These are phyloP conservation scores for Trematomus loennbergii DNA, from an alignment of 2,113 vertebrate species.

Conservation along the genomic window DNA sequence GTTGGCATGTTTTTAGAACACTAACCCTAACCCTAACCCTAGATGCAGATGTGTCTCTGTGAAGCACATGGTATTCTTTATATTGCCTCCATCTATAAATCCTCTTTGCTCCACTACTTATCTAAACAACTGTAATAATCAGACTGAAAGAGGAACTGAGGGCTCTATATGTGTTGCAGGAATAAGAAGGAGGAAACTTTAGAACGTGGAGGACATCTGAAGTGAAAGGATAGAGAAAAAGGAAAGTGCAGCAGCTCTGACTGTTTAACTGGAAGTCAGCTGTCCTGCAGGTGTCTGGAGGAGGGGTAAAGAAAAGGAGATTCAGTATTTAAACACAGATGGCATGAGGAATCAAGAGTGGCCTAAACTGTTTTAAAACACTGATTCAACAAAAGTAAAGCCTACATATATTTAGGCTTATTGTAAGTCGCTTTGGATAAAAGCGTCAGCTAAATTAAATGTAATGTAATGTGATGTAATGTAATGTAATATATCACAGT, in stretches of 20 bases:
- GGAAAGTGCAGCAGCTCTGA: not conserved
- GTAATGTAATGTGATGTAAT: too few species aligned
- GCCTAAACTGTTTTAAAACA: not conserved
- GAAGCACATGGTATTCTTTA: not conserved
- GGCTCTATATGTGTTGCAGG: not conserved
- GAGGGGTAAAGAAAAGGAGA: not conserved
- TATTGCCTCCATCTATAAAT: not conserved
- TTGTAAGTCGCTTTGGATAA: too few species aligned
- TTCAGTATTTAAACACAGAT: constrained; percentile 15
- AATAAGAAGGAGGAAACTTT: not conserved
- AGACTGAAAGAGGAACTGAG: not conserved
- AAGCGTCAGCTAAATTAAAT: too few species aligned
- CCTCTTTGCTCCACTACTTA: not conserved
- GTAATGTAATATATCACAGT: not conserved
- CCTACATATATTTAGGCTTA: too few species aligned
- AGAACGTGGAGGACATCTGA: not conserved
- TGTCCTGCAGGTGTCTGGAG: not conserved
- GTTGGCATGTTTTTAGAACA: not conserved
- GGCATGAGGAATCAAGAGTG: not conserved
- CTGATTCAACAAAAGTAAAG: not conserved
- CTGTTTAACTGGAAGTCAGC: not conserved
- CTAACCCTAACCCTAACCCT: too few species aligned
- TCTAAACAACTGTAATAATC: not conserved
- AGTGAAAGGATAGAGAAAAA: not conserved
- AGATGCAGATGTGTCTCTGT: not conserved